Conservation (phyloP, 2,797 vertebrate species). For the Acrossocheilus fasciatus region DNA sequence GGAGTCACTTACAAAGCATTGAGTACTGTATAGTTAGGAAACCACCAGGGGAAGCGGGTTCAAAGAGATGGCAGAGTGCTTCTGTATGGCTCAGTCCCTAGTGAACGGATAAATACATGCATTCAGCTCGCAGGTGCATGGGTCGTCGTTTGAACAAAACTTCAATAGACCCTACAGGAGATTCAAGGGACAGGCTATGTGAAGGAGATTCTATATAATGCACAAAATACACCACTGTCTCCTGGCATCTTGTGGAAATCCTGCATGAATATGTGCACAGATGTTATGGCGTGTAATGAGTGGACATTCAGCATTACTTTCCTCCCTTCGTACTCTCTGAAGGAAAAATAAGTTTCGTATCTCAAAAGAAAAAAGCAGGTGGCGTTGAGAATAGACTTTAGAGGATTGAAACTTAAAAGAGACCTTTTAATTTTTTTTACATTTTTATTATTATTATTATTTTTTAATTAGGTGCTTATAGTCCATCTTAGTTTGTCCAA, state of each 20-base stretch:
- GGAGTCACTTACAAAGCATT: slow-evolving; percentile 93
- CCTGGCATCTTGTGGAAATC: slow-evolving; percentile 15
- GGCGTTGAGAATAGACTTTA: not conserved
- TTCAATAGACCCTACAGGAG: slow-evolving; percentile 23
- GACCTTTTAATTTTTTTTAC: no score
- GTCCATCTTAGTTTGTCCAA: not conserved
- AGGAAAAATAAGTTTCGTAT: not conserved
- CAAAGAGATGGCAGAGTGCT: slow-evolving; percentile 79
- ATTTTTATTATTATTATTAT: no score
- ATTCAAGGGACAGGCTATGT: slow-evolving; percentile 4
- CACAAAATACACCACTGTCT: slow-evolving; percentile 15
- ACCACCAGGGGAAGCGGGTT: slow-evolving; percentile 82
- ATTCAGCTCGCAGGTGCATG: slow-evolving; percentile 60
- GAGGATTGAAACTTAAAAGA: no score
- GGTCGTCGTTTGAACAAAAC: slow-evolving; percentile 51
- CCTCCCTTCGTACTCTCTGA: slow-evolving; percentile 57
- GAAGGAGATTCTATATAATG: slow-evolving; percentile 25
- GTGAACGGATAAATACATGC: slow-evolving; percentile 66
- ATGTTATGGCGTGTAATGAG: slow-evolving; percentile 13
- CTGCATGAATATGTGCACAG: slow-evolving; percentile 1
- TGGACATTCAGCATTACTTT: slow-evolving; percentile 46
- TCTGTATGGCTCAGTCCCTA: slow-evolving; percentile 77
- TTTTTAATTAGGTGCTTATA: no score
- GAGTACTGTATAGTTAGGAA: slow-evolving; percentile 80
- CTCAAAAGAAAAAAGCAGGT: not conserved